Base-by-base conservation (phyloP, 2,113 vertebrate genomes). In the Chamaea fasciata region DNA sequence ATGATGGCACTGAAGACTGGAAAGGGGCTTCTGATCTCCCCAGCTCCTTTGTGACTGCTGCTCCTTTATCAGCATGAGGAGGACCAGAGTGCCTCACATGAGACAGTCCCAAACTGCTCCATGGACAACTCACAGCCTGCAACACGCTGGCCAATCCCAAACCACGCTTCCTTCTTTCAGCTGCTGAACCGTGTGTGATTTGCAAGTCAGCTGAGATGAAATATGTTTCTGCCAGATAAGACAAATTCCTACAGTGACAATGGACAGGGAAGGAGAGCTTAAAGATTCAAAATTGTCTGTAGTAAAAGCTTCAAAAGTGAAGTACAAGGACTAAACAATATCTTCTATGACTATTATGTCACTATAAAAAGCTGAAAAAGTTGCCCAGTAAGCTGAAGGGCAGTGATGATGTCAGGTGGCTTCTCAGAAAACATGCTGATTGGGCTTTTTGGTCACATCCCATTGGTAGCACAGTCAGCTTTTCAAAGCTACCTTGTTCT, bases 351-450 rank as follows among this genome's bases (percentile, higher is more conserved):
- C 49, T 80, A 73, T 19, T 44, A 17, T 19, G 4, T 53, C 44
- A 64, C 37, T 75, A 33, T 18, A 56, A 26, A 68, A 64, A 56
- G 39, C 44, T 71, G 60, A 22, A 67, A 31, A 77, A 24, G 5
- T 49, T 74, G 26, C 42, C 24, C 39, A 47, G 56, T 55, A 63
- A 78, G 33, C 23, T 78, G 71, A 74, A 84, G 37, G 28, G 24
- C 30, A 65, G 26, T 4, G 41, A 46, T 50, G 63, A 71, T 0
- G 0, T 31, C 67, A 89, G 49, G 46, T 2, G 2, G 39, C 30
- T 83, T 65, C n/a, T 59, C 65, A 85, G 49, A 62, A 83, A 65
- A 60, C 15, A 19, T 27, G 21, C 55, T 47, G 22, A 50, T 18
- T 35, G 37, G 74, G 39, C 49, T 74, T 57, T 63, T 63, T 47